Base-by-base conservation (phyloP, 2,113 vertebrate species). In the Pteruthius melanotis region DNA sequence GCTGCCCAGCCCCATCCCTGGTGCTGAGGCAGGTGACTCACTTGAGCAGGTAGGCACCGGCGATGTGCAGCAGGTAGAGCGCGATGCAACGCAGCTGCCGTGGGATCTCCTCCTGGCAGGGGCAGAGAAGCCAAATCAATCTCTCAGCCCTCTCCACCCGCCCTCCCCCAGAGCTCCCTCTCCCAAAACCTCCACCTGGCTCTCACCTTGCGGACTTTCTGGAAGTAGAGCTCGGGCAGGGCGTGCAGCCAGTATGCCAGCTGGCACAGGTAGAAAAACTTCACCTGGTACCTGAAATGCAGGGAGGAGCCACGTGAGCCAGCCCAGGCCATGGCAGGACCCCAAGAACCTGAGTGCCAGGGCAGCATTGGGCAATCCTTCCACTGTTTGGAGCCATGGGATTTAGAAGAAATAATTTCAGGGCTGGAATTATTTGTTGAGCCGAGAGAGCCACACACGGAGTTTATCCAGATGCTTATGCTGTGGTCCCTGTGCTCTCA, bases 201-300 rank as follows among this genome's bases (percentile, higher is more conserved):
- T 98, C 98, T 98, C 95, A 99, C 99, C 99, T 99, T 99, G 94
- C 99, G 99, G 83, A 99, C 98, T 98, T 99, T 99, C 97, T 99
- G 99, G 98, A 99, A 99, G 98, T 99, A 99, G 69, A 99, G 98
- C 91, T 99, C 99, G 0, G 99, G 99, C 70, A 99, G 97, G n/a
- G 99, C 98, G 1, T 99, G 99, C 68, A 99, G 97, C 99, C 99
- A 99, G 96, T 99, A 99, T 0, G 99, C 99, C 96, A 99, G 93
- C 98, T 99, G 99, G 90, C 98, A 99, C 94, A 99, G 97, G 98
- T 99, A 99, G 98, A 99, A 99, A 79, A 99, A 99, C 98, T 99
- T 99, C 97, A 99, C 99, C 98, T 99, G 99, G 97, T 99, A 99
- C 95, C 99, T 99, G 93, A 72, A 96, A 95, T 8, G 47, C 28